phyloP scores from a whole-genome alignment of 2,797 vertebrate genomes.

The Pyrocephalus nanus region DNA sequence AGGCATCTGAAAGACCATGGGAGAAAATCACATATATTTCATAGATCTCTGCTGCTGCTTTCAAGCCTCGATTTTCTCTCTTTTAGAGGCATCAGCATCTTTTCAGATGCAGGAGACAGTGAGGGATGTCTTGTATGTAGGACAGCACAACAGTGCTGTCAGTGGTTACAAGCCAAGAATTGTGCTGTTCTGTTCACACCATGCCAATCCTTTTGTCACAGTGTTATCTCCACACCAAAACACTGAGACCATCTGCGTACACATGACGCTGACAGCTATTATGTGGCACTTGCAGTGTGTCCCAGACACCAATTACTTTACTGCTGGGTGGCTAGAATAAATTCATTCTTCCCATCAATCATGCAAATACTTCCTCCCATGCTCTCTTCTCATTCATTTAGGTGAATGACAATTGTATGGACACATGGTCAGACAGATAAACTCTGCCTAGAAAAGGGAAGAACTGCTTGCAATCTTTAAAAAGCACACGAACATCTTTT shows the following conservation, averaged over 20 bases:
- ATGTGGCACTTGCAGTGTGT: slow-evolving; percentile 35
- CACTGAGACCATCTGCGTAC: slow-evolving; percentile 51
- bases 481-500: neutral
- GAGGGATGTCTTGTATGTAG: neutral
- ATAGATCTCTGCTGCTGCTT: neutral
- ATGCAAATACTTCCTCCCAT: neutral
- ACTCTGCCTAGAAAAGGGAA: neutral
- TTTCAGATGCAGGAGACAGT: neutral
- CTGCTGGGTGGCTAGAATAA: neutral
- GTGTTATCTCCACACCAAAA: slow-evolving; percentile 31
- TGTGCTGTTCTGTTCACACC: neutral
- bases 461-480: neutral
- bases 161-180: neutral
- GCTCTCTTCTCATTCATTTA: neutral
- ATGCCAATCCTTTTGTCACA: slow-evolving; percentile 43
- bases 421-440: neutral
- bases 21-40: neutral
- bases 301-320: slow-evolving; percentile 25
- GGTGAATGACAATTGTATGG: neutral
- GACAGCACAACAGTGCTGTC: neutral
- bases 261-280: slow-evolving; percentile 43
- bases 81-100: neutral
- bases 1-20: neutral
- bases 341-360: neutral
- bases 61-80: neutral